Base-by-base conservation (phyloP, 2,113 vertebrate species). In the Eclectus roratus region DNA sequence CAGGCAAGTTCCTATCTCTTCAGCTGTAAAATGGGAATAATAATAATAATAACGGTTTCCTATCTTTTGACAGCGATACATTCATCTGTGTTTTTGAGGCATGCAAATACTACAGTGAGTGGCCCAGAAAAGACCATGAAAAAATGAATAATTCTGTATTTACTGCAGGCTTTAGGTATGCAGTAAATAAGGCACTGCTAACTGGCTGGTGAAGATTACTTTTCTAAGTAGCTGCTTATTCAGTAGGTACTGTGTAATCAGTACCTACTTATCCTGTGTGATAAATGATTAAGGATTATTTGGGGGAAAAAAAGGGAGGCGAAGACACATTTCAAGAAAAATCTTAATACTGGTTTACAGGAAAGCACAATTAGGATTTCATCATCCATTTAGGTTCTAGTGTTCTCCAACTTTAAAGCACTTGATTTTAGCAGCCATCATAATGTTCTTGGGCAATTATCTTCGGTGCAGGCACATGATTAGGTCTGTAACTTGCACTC, bases 1-100 rank as follows among this genome's bases (percentile, higher is more conserved):
- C 72, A 94, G 93, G 92, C 80, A 72, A 94, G 88, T 89, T 80
- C 90, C 56, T 87, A 60, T 92, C 88, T 94, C 83, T 93, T 96
- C 92, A 96, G 82, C 80, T 95, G 94, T 96, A 95, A 97, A 92
- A 93, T 86, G 83, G 73, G 76, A 91, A 96, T 81, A 95, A 93
- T 94, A 91, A 95, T 78, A 94, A 93, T 93, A 95, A 88, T 94
- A 96, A 94, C 72, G 80, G 92, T 86, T 71, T 86, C 79, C 92
- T 90, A 35, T 94, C 72, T 95, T 95, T 93, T 5, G 1, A 85
- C 81, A 92, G 74, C 0, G 1, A 92, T 84, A 93, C 93, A 91
- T 90, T 95, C 61, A 86, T 97, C 77, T 93, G n/a, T 72, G 80
- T 86, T 96, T 90, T 94, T 81, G 90, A 96, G 85, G 85, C 90